Conservation (phyloP, 2,113 vertebrate genomes). For the Emberiza fucata region DNA sequence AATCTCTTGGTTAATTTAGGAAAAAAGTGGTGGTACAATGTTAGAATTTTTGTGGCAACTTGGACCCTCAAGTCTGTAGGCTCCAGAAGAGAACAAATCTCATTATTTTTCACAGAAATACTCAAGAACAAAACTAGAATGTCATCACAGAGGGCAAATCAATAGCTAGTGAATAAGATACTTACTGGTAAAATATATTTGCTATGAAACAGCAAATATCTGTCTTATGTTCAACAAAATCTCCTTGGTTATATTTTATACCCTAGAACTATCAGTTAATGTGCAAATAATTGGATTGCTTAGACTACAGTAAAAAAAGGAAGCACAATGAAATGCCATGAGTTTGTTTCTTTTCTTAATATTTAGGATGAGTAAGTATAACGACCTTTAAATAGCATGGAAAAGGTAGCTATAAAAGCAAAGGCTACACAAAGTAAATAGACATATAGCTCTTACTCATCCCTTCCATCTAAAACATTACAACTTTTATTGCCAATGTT, state of each 20-base stretch:
- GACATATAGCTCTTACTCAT: not conserved
- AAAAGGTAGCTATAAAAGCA: conserved; percentile 11
- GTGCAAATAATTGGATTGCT: not conserved
- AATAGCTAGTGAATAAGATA: not conserved
- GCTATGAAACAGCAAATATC: not conserved
- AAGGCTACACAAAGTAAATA: not conserved
- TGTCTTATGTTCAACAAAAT: not conserved
- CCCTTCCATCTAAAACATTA: not conserved
- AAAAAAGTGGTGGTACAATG: not conserved
- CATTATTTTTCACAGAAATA: not conserved
- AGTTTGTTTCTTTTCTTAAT: not conserved
- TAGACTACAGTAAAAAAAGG: not conserved
- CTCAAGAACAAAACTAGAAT: not conserved
- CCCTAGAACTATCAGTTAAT: not conserved
- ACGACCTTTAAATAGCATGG: not conserved
- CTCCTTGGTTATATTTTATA: not conserved
- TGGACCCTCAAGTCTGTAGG: not conserved
- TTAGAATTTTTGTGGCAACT: not conserved
- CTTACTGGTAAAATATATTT: not conserved
- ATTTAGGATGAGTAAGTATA: not conserved
- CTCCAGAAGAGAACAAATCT: not conserved
- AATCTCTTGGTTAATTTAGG: not conserved
- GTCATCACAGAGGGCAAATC: not conserved
- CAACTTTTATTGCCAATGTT: not conserved
- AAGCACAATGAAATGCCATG: not conserved